Evolutionary conservation across 2,888 invertebrate species (phyloP).

Genomic region (Rotaria magnacalcarata): DNA sequence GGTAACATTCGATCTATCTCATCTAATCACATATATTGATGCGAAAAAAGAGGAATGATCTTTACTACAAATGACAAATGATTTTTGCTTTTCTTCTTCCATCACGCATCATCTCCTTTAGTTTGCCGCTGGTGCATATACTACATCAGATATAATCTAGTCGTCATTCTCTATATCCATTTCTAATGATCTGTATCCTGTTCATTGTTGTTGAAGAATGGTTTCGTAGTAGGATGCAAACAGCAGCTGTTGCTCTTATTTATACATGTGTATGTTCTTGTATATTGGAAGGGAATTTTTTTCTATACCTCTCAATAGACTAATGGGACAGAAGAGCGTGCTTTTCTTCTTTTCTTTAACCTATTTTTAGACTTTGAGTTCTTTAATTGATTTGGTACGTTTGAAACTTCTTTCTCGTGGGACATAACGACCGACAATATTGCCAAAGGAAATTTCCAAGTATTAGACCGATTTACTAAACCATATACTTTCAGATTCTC

Average conservation of each 20-base stretch:
- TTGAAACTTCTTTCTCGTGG: not conserved
- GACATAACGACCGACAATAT: not conserved
- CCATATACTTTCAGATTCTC: not conserved
- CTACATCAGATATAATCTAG: not conserved
- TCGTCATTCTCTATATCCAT: not conserved
- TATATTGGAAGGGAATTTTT: not conserved
- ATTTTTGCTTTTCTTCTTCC: not conserved
- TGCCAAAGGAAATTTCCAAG: not conserved
- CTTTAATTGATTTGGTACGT: conserved; percentile 2
- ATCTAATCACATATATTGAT: not conserved
- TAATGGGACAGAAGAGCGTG: not conserved
- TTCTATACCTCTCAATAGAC: not conserved
- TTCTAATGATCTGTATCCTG: conserved; percentile 29
- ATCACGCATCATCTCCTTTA: conserved; percentile 7
- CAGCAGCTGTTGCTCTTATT: conserved; percentile 6
- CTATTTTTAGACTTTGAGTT: conserved; percentile 4
- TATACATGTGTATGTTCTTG: not conserved
- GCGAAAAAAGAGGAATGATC: not conserved
- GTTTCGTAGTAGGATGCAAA: not conserved
- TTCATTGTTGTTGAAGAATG: conserved; percentile 22
- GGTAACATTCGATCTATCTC: not conserved
- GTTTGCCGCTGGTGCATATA: not conserved
- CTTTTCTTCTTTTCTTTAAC: not conserved
- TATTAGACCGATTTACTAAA: not conserved
- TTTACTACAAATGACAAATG: conserved; percentile 18